phyloP scores from a whole-genome alignment of 2,797 vertebrate species.

The Dryobates pubescens region DNA sequence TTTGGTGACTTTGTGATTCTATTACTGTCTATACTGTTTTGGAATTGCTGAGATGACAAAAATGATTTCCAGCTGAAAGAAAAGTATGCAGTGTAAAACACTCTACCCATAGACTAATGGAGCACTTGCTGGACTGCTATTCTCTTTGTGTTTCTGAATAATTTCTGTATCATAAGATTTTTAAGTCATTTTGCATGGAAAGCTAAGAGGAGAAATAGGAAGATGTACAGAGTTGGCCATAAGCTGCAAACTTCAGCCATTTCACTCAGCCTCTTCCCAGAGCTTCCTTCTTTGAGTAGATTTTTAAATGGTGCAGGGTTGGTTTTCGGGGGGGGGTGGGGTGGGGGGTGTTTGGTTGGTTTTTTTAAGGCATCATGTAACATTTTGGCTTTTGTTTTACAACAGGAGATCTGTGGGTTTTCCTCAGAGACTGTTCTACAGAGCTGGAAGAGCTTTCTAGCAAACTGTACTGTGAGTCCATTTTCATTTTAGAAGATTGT shows the following conservation, averaged over 20 bases:
- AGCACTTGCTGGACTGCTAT: neutral
- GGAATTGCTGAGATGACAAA: neutral
- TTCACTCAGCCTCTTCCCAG: neutral
- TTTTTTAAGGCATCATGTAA: neutral
- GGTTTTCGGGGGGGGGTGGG: no score
- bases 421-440: neutral
- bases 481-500: neutral
- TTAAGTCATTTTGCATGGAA: neutral
- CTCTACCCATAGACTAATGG: neutral
- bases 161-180: neutral
- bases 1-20: no score
- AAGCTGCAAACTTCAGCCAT: neutral
- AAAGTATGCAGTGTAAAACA: neutral
- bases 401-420: neutral
- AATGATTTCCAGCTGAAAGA: neutral
- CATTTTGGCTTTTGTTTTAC: neutral
- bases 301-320: neutral
- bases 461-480: fast-evolving
- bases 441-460: neutral
- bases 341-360: no score
- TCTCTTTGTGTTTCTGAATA: neutral
- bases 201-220: neutral
- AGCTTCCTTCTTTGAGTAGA: neutral
- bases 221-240: neutral
- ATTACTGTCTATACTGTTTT: neutral